A percentile compares a stretch with the other conserved stretches of the same genome.
These are phyloP conservation scores for Thecocarcelia acutangulata DNA, from an alignment of 2,888 invertebrate genomes.

Conservation along the genomic window DNA sequence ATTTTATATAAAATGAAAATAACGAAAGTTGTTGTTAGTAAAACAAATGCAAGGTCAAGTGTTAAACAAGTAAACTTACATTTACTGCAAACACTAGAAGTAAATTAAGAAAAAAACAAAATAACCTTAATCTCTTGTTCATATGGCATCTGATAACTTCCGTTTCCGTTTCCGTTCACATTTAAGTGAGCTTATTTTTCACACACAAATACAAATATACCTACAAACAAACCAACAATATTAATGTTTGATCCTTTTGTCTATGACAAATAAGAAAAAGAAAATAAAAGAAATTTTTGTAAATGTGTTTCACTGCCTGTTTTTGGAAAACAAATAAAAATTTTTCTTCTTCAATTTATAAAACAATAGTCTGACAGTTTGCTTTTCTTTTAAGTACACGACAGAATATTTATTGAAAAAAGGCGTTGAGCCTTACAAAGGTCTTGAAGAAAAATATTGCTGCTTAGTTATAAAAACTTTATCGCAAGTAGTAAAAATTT, in stretches of 20 bases:
- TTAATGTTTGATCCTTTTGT: not conserved
- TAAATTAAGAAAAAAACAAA: conserved; percentile 21
- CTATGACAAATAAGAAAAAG: not conserved
- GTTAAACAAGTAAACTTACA: conserved; percentile 44
- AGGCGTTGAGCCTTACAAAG: no score
- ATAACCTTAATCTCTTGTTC: conserved; percentile 42
- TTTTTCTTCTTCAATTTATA: no score
- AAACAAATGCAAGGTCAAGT: conserved; percentile 53
- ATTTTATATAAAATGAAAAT: not conserved
- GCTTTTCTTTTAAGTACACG: no score
- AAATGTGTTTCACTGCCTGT: not conserved
- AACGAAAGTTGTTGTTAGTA: conserved; percentile 8
- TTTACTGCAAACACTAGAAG: conserved; percentile 22
- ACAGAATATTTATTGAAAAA: no score
- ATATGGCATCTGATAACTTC: conserved; percentile 44
- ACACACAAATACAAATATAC: not conserved
- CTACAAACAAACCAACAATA: not conserved
- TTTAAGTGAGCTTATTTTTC: conserved; percentile 23
- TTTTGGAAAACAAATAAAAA: not conserved
- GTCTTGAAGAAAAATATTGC: no score
- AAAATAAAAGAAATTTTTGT: not conserved
- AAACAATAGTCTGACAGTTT: no score
- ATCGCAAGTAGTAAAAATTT: no score
- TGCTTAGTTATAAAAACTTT: no score
- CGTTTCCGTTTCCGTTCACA: conserved; percentile 54